phyloP scores from a whole-genome alignment of 2,888 invertebrate species.

The Caenorhabditis sulstoni region DNA sequence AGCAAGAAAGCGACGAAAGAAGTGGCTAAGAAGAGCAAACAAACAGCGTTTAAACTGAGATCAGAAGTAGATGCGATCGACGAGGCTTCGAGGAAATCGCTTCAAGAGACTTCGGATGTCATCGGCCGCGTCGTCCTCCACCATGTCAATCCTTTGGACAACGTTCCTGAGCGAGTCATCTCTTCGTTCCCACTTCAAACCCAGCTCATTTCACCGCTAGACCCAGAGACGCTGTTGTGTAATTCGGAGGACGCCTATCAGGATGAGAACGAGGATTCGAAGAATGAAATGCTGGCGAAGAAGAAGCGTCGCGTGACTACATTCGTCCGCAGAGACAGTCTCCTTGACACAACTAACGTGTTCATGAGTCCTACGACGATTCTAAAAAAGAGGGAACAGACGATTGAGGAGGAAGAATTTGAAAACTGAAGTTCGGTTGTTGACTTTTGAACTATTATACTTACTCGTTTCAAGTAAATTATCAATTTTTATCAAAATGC shows the following conservation, averaged over 20 bases:
- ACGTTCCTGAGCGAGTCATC: constrained; percentile 21
- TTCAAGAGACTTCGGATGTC: background rate
- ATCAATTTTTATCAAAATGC: too few species aligned
- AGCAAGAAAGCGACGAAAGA: too few species aligned
- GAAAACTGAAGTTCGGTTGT: constrained; percentile 4
- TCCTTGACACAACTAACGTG: constrained; percentile 40
- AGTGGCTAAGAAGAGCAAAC: too few species aligned
- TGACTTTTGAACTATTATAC: too few species aligned
- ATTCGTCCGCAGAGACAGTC: constrained; percentile 45
- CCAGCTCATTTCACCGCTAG: constrained; percentile 2
- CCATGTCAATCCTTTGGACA: constrained; percentile 15
- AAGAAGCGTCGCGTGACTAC: constrained; percentile 45
- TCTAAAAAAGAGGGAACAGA: constrained; percentile 24
- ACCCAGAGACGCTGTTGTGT: constrained; percentile 20
- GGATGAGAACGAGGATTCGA: constrained; percentile 2
- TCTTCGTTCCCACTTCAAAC: background rate
- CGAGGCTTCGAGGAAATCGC: background rate
- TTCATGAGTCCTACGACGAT: constrained; percentile 46
- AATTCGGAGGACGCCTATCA: constrained; percentile 17
- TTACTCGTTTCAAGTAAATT: too few species aligned
- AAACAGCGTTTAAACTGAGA: background rate
- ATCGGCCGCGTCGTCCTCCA: background rate
- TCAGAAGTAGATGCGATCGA: background rate
- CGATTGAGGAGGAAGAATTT: constrained; percentile 41
- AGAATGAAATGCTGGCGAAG: constrained; percentile 4